Evolutionary conservation across 2,888 invertebrate genomes (phyloP), one percentile per base, ranked within the genome.

Genomic region (Pandemis cinnamomeana): DNA sequence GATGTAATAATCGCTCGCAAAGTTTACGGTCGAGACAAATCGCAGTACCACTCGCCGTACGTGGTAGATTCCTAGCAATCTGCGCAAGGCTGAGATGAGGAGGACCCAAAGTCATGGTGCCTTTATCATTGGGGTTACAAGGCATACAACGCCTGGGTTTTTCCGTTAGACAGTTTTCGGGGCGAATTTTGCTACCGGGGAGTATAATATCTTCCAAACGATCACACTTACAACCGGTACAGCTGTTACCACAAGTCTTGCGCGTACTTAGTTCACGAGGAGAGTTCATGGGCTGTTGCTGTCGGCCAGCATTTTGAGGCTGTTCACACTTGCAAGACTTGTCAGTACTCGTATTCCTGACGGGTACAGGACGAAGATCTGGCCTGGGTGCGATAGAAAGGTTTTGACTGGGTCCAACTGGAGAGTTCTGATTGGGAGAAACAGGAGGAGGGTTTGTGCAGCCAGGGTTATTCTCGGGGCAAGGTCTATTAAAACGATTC

Each of bases 151-250:
- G 58, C 11, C 58, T 58, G 0, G 58, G 27, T 10, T 58, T 58
- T 11, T 20, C 27, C 27, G 20, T 27, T 11, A 58, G 27, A 11
- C 58, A 58, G 58, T 27, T 27, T 5, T 58, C 58, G 20, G 55
- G 55, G 0, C 15, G 15, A 15, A 20, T 20, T 11, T 27, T 58
- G 11, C 58, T 20, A 8, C 55, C 8, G 2, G 20, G 3, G n/a
- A 2, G 15, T 20, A 0, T 8, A 20, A 7, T 20, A 6, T 15
- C 10, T 1, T 58, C 58, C 58, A 58, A 58, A 11, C n/a, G 15
- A 20, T 55, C 55, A 55, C 55, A 55, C 8, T 55, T 55, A 20
- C 55, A 55, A 55, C 20, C 55, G 15, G 55, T 55, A 20, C 55
- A 55, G 20, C 55, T 55, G 15, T 20, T 55, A 7, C 55, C 55